Percentiles rank a stretch among this genome's conserved stretches.
phyloP scores from a whole-genome alignment of 2,888 invertebrate genomes.

The Himalopsyche japonica region DNA sequence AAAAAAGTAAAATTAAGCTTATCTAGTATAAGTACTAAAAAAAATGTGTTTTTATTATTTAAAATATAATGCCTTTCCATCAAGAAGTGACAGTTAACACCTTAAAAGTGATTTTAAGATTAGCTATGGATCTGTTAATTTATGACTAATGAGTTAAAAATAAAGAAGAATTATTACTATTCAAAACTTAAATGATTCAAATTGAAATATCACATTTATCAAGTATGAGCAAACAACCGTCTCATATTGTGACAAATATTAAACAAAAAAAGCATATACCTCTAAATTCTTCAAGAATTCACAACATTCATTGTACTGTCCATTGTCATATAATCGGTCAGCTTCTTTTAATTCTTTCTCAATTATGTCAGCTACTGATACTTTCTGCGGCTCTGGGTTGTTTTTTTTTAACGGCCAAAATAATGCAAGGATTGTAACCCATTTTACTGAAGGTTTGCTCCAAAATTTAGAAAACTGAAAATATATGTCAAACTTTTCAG shows the following conservation, averaged over 20 bases:
- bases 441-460: not conserved
- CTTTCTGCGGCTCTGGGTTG: conserved; percentile 6
- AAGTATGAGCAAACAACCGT: too few relatives aligned
- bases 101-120: too few relatives aligned
- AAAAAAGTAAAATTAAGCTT: not conserved
- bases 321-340: conserved; percentile 68
- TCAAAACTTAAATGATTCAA: too few relatives aligned
- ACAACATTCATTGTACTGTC: conserved; percentile 67
- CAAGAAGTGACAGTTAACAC: too few relatives aligned
- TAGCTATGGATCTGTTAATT: too few relatives aligned
- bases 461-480: not conserved
- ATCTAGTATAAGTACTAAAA: too few relatives aligned
- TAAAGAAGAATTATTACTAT: too few relatives aligned
- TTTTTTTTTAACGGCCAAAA: conserved; percentile 50
- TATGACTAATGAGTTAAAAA: too few relatives aligned
- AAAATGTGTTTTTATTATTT: too few relatives aligned
- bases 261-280: conserved; percentile 13
- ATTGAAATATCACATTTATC: too few relatives aligned
- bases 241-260: not conserved
- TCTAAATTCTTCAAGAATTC: conserved; percentile 54
- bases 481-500: not conserved
- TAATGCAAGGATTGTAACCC: conserved; percentile 45
- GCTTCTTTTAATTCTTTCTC: conserved; percentile 60
- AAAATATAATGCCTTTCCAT: too few relatives aligned
- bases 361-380: conserved; percentile 39